Evolutionary conservation across 2,888 invertebrate species (phyloP).

Genomic region (Tortrix viridana): DNA sequence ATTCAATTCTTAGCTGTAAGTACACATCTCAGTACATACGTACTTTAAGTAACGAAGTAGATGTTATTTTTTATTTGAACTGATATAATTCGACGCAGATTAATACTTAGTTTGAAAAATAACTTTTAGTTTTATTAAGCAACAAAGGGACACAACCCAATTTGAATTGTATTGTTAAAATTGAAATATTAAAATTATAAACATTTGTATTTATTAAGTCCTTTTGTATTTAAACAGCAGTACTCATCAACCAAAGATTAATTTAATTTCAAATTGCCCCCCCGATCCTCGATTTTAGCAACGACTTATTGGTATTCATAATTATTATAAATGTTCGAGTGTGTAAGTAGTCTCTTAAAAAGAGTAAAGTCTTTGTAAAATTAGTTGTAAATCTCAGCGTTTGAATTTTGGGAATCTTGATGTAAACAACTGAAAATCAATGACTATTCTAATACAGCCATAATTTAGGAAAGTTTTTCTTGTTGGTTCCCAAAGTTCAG

Average conservation of each 20-base stretch:
- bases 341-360: slow-evolving; percentile 34
- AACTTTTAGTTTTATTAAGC: too few relatives aligned
- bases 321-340: slow-evolving; percentile 30
- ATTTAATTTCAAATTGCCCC: too few relatives aligned
- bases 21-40: slow-evolving; percentile 22
- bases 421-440: background rate
- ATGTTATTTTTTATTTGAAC: slow-evolving; percentile 10
- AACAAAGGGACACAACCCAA: too few relatives aligned
- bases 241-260: too few relatives aligned
- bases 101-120: too few relatives aligned
- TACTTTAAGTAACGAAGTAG: slow-evolving; percentile 21
- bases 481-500: background rate
- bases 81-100: background rate
- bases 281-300: slow-evolving; percentile 3
- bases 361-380: slow-evolving; percentile 31
- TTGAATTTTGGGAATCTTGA: slow-evolving; percentile 5
- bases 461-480: background rate
- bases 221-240: too few relatives aligned
- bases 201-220: too few relatives aligned
- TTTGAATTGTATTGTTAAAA: too few relatives aligned
- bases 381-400: slow-evolving; percentile 13
- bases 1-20: slow-evolving; percentile 45
- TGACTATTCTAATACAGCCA: background rate
- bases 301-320: slow-evolving; percentile 30
- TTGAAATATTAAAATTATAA: too few relatives aligned